Percentiles rank a stretch among this genome's conserved stretches.
These are phyloP conservation scores for Ethmia dodecea DNA, from an alignment of 2,888 invertebrate genomes.

Conservation along the genomic window DNA sequence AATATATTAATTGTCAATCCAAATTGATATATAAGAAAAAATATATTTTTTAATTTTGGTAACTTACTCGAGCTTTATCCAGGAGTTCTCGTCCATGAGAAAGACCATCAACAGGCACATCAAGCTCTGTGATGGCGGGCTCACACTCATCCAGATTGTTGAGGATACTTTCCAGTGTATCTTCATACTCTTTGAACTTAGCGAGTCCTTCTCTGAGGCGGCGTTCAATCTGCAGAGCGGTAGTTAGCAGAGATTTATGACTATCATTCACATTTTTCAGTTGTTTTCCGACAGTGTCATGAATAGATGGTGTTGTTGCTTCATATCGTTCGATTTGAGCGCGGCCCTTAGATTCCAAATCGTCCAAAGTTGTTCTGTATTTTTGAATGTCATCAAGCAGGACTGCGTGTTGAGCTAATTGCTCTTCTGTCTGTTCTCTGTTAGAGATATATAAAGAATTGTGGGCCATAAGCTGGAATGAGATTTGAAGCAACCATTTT, in stretches of 20 bases:
- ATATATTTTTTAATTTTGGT: neutral
- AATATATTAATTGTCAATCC: neutral
- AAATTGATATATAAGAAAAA: neutral
- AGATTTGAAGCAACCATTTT: slow-evolving; percentile 96
- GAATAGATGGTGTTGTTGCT: slow-evolving; percentile 82
- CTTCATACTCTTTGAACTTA: slow-evolving; percentile 96
- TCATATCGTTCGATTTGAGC: slow-evolving; percentile 90
- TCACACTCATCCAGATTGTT: slow-evolving; percentile 88
- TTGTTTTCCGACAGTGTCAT: slow-evolving; percentile 89
- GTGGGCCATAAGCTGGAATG: slow-evolving; percentile 97
- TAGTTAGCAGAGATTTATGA: slow-evolving; percentile 91
- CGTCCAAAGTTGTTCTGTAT: slow-evolving; percentile 88
- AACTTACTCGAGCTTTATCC: slow-evolving; percentile 84
- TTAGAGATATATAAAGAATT: slow-evolving; percentile 95
- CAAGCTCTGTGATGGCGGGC: slow-evolving; percentile 85
- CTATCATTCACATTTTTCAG: slow-evolving; percentile 95
- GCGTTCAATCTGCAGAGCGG: slow-evolving; percentile 93
- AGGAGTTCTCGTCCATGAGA: slow-evolving; percentile 84
- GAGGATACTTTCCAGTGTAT: slow-evolving; percentile 90
- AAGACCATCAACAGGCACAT: slow-evolving; percentile 85
- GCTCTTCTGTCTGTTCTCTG: slow-evolving; percentile 93
- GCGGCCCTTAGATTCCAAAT: slow-evolving; percentile 89
- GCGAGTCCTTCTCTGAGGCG: slow-evolving; percentile 91
- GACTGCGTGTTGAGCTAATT: slow-evolving; percentile 91
- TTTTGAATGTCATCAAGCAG: slow-evolving; percentile 87